Conservation (phyloP, 1,140 invertebrate species). For the Steinernema feltiae region DNA sequence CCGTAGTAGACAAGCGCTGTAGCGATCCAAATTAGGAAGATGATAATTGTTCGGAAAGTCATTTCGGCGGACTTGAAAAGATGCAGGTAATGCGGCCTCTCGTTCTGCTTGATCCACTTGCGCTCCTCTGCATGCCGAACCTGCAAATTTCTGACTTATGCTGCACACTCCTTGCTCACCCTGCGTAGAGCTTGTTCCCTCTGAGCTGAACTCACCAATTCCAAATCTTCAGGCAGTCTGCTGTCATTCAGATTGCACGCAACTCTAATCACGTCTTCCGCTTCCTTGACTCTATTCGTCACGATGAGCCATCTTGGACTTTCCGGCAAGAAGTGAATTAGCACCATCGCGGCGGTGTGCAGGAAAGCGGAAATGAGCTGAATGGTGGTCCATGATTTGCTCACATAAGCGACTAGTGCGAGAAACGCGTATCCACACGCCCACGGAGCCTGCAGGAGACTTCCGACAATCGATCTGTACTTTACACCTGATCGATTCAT, state of each 20-base stretch:
- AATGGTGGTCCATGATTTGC: slow-evolving; percentile 27
- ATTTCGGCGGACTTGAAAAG: slow-evolving; percentile 46
- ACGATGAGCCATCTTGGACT: slow-evolving; percentile 39
- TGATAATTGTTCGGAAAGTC: slow-evolving; percentile 43
- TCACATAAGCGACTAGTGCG: slow-evolving; percentile 30
- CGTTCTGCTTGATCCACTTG: slow-evolving; percentile 49
- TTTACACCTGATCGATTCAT: slow-evolving; percentile 17
- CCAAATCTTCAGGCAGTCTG: slow-evolving; percentile 46
- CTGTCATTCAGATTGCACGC: slow-evolving; percentile 54
- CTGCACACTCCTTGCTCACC: no score
- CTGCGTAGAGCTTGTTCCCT: neutral
- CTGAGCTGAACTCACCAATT: slow-evolving; percentile 33
- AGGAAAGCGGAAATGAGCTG: slow-evolving; percentile 27
- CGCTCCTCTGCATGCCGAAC: slow-evolving; percentile 39
- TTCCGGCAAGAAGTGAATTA: slow-evolving; percentile 34
- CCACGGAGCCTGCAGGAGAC: slow-evolving; percentile 31
- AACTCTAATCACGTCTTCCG: slow-evolving; percentile 47
- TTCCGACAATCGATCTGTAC: slow-evolving; percentile 32
- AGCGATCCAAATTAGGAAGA: slow-evolving; percentile 53
- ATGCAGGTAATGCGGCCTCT: slow-evolving; percentile 51
- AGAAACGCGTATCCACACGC: slow-evolving; percentile 33
- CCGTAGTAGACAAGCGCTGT: slow-evolving; percentile 56
- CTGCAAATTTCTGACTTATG: slow-evolving; percentile 1
- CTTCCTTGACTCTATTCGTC: slow-evolving; percentile 35
- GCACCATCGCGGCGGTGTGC: slow-evolving; percentile 21